These are phyloP conservation scores for Sardinella longiceps DNA, from an alignment of 2,797 vertebrate species.

Conservation along the genomic window DNA sequence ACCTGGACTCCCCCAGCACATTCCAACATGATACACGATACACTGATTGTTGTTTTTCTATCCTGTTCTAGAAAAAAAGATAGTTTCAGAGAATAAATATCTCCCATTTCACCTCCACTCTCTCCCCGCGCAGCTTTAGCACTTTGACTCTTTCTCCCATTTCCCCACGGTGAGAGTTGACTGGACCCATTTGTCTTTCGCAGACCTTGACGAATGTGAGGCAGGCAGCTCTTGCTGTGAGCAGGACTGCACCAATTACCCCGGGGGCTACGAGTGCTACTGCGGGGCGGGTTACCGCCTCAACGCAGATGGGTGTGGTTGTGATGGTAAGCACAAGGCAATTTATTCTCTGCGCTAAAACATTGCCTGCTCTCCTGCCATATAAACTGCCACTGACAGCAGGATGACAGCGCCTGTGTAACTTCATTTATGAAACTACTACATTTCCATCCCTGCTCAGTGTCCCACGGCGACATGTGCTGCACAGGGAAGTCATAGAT, in stretches of 20 bases:
- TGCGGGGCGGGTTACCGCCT: constrained; percentile 79
- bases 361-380: not conserved
- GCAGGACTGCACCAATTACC: constrained; percentile 81
- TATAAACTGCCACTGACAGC: not conserved
- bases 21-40: not conserved
- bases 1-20: not conserved
- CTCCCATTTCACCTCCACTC: not conserved
- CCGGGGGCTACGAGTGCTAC: constrained; percentile 82
- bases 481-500: not conserved
- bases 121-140: not conserved
- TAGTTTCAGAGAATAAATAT: not conserved
- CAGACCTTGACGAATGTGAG: constrained; percentile 81
- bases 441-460: not conserved
- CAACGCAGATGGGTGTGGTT: constrained; percentile 74
- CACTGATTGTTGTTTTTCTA: not conserved
- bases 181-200: constrained; percentile 26
- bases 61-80: not conserved
- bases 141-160: not conserved
- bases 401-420: not conserved
- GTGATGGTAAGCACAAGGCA: constrained; percentile 71
- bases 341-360: not conserved
- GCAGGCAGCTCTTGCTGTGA: constrained; percentile 75
- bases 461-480: not conserved
- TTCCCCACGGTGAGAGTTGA: constrained; percentile 6
- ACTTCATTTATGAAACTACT: not conserved